Base-by-base conservation (phyloP, 1,140 invertebrate genomes). In the Drosophila virilis region DNA sequence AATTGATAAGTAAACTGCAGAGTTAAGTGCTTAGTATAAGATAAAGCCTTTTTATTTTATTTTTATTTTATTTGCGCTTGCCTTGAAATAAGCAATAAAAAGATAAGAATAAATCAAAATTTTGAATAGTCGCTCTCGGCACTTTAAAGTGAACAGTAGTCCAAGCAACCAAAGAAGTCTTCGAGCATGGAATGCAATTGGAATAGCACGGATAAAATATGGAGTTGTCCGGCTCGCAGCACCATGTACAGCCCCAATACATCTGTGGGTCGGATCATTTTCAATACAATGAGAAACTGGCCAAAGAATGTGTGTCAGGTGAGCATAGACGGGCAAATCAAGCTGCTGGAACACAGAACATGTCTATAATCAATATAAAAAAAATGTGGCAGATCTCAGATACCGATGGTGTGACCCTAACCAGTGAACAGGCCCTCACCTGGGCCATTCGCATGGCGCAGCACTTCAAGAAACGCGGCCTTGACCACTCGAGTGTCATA, bases 301-400 rank as follows among this genome's bases (percentile, higher is more conserved):
- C 80, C 80, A 7, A 67, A 57, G 28, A 83, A 89, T 8, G 64
- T 88, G 6, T 75, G 62, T 22, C 84, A 89, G 80, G 84, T 88
- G 28, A 74, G 69, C 38, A 45, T 1, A 8, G 4, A 5, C 8
- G 9, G 3, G 10, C 15, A 6, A 9, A 8, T 28, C 32, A 28
- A 28, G 4, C 22, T 28, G 22, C 22, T 28, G 4, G 22, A 28
- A 5, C 0, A 28, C 22, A 28, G 4, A 28, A 28, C 22, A 28
- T 28, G 4, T 28, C 22, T 28, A 28, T 28, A 5, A 5, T 28
- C 22, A 28, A 28, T 5, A 28, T 5, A 6, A 78, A 78, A 65
- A 38, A 81, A 66, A 54, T 40, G 8, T n/a, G 2, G 8, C 17
- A 80, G 61, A 77, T 75, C 6, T 78, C 60, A 1, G 74, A 67